Conservation (phyloP, 2,113 vertebrate genomes). For the Chlorodrepanis virens region DNA sequence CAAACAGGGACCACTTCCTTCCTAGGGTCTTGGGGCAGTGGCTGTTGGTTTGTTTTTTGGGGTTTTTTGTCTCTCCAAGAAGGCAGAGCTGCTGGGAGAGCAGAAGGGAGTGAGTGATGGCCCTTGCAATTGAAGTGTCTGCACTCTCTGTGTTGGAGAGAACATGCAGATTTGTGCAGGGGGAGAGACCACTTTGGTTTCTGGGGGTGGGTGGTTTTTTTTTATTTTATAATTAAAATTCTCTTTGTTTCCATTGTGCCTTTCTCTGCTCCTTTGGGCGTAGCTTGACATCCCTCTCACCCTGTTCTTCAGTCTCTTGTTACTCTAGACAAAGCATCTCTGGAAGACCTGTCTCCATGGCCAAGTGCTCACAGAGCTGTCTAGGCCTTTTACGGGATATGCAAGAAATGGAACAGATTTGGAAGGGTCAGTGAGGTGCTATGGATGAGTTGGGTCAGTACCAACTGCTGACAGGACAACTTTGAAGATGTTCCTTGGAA, state of each 20-base stretch:
- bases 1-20: constrained; percentile 29
- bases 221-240: constrained; percentile 47
- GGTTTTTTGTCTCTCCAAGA: background rate
- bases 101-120: background rate
- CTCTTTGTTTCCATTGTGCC: background rate
- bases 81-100: background rate
- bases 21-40: background rate
- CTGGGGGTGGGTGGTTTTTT: background rate
- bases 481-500: background rate
- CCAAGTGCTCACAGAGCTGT: background rate
- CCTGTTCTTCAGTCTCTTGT: background rate
- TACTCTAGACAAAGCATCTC: background rate
- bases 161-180: background rate
- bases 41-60: background rate
- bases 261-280: background rate
- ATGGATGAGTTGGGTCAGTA: background rate
- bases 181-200: background rate
- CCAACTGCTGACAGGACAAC: background rate
- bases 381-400: background rate
- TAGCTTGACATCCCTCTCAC: background rate
- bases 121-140: background rate
- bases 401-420: background rate
- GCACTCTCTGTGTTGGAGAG: background rate
- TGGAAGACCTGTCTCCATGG: background rate
- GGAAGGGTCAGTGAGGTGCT: background rate